These are phyloP conservation scores for Sebastes itinus DNA, from an alignment of 2,797 vertebrate species.

Conservation along the genomic window DNA sequence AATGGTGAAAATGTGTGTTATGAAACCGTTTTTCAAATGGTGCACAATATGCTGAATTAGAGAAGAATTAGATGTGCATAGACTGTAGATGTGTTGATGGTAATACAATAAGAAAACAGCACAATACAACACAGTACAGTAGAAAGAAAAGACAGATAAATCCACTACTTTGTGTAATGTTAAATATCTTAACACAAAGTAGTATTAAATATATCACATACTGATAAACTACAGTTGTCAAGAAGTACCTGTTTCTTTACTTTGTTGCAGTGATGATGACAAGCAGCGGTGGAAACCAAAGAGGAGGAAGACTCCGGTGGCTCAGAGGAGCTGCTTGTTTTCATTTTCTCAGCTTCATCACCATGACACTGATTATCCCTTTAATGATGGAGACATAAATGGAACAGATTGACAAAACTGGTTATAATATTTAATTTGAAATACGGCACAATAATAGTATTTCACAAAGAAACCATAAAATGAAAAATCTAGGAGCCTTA, in stretches of 20 bases:
- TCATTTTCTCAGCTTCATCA: conserved; percentile 54
- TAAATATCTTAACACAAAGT: too few species aligned
- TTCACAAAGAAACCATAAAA: neutral
- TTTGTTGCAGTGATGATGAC: conserved; percentile 41
- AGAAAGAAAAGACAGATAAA: too few species aligned
- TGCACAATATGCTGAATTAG: too few species aligned
- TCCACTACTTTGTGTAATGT: too few species aligned
- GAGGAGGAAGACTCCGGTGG: conserved; percentile 50
- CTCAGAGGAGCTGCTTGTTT: conserved; percentile 56
- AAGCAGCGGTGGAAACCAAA: conserved; percentile 19
- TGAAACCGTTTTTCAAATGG: neutral
- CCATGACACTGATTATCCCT: conserved; percentile 42
- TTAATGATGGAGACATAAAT: conserved; percentile 22
- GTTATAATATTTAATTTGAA: neutral
- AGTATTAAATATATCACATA: too few species aligned
- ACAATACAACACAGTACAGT: too few species aligned
- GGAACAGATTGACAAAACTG: neutral
- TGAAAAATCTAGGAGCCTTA: neutral
- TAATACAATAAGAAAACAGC: too few species aligned
- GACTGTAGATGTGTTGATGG: too few species aligned
- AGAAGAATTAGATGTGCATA: neutral
- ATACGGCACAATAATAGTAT: neutral
- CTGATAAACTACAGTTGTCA: neutral
- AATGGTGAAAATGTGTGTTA: neutral
- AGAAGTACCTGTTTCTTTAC: conserved; percentile 63